These are phyloP conservation scores for Hemicrepidius hirtus DNA, from an alignment of 2,888 invertebrate species.

Conservation along the genomic window DNA sequence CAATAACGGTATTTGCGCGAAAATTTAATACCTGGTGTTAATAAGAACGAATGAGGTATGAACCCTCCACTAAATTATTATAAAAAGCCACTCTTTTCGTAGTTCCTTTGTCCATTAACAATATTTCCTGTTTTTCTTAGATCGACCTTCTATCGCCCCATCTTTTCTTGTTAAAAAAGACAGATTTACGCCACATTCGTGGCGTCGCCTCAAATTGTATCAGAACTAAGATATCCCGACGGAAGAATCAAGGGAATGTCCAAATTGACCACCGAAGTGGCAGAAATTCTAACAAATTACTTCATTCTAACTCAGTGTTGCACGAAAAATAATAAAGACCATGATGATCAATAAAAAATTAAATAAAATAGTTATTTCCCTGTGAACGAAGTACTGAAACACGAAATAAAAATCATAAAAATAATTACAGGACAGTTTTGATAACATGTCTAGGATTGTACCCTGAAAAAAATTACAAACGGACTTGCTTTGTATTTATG, in stretches of 20 bases:
- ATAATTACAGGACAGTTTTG: no score
- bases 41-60: not conserved
- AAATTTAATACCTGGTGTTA: not conserved
- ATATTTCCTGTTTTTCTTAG: slow-evolving; percentile 23
- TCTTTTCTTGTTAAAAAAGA: slow-evolving; percentile 30
- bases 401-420: no score
- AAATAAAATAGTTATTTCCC: not conserved
- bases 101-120: slow-evolving; percentile 23
- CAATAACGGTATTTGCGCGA: not conserved
- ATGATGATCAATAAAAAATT: slow-evolving; percentile 1
- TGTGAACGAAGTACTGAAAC: not conserved
- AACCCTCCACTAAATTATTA: not conserved
- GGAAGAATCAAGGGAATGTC: slow-evolving; percentile 27
- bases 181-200: slow-evolving; percentile 31
- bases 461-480: no score
- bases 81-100: not conserved
- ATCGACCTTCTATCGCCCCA: slow-evolving; percentile 21
- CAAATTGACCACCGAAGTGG: slow-evolving; percentile 28
- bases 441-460: no score
- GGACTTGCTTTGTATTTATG: no score
- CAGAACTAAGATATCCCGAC: slow-evolving; percentile 29
- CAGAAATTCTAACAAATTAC: slow-evolving; percentile 33
- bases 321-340: slow-evolving; percentile 24
- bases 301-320: slow-evolving; percentile 22
- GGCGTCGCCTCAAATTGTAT: slow-evolving; percentile 27